Percentiles rank a stretch among this genome's conserved stretches.
Evolutionary conservation across 2,113 vertebrate genomes (phyloP).

Genomic region (Hippocampus zosterae): DNA sequence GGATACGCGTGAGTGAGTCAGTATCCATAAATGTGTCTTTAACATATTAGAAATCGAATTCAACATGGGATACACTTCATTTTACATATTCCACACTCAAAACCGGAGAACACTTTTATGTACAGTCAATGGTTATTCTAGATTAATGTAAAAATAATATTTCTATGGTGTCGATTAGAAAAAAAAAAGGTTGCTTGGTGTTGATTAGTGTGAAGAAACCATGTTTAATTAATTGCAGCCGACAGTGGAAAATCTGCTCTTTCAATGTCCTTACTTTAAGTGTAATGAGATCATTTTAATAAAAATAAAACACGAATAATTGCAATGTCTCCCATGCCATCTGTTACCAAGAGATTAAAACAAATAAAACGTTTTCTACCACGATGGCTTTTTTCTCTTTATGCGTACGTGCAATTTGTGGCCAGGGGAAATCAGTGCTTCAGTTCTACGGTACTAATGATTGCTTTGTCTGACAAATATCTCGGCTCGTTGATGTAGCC

Average conservation of each 20-base stretch:
- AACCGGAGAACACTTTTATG: too few relatives aligned
- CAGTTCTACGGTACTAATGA: conserved; percentile 40
- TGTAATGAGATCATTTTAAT: conserved; percentile 13
- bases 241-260: neutral
- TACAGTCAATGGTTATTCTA: too few relatives aligned
- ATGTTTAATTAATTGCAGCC: neutral
- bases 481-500: conserved; percentile 62
- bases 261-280: conserved; percentile 8
- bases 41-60: too few relatives aligned
- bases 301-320: conserved; percentile 26
- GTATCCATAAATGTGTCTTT: too few relatives aligned
- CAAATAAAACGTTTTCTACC: too few relatives aligned
- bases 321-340: conserved; percentile 20
- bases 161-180: too few relatives aligned
- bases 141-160: too few relatives aligned
- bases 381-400: conserved; percentile 31
- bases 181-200: too few relatives aligned
- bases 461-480: conserved; percentile 55
- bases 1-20: too few relatives aligned
- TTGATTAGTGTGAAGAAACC: neutral
- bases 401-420: conserved; percentile 21
- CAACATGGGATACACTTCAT: too few relatives aligned
- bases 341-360: conserved; percentile 23
- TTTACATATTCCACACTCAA: too few relatives aligned
- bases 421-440: conserved; percentile 41